phyloP scores from a whole-genome alignment of 2,888 invertebrate species.

The Melanargia galathea region DNA sequence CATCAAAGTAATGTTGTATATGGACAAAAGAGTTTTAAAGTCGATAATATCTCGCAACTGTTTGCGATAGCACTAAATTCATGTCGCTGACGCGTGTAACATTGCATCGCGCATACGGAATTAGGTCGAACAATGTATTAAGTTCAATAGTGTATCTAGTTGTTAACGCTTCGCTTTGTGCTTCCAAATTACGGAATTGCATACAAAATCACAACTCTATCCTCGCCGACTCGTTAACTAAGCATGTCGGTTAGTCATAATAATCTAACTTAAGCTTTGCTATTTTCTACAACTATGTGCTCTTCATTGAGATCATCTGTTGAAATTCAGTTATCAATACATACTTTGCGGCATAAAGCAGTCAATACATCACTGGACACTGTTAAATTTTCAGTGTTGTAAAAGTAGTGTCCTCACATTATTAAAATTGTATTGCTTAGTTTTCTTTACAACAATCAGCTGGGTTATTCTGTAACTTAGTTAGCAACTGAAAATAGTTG shows the following conservation, averaged over 20 bases:
- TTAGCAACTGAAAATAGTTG: too few species aligned
- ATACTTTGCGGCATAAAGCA: too few species aligned
- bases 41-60: not conserved
- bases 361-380: too few species aligned
- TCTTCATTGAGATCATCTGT: not conserved
- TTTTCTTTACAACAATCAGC: too few species aligned
- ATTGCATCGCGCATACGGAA: constrained; percentile 21
- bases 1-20: too few species aligned
- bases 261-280: not conserved
- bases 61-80: constrained; percentile 18
- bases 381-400: too few species aligned
- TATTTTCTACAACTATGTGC: not conserved
- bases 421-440: too few species aligned
- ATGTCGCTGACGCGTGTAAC: constrained; percentile 16
- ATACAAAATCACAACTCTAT: constrained; percentile 17
- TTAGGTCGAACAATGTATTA: constrained; percentile 34
- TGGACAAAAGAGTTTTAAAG: not conserved
- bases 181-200: constrained; percentile 18
- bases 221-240: not conserved
- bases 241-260: constrained; percentile 2
- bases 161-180: constrained; percentile 32
- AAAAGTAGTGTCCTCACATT: too few species aligned
- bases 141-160: constrained; percentile 36
- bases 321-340: too few species aligned
- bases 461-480: too few species aligned